phyloP scores from a whole-genome alignment of 2,888 invertebrate genomes.

The Drosophila engyochracea region DNA sequence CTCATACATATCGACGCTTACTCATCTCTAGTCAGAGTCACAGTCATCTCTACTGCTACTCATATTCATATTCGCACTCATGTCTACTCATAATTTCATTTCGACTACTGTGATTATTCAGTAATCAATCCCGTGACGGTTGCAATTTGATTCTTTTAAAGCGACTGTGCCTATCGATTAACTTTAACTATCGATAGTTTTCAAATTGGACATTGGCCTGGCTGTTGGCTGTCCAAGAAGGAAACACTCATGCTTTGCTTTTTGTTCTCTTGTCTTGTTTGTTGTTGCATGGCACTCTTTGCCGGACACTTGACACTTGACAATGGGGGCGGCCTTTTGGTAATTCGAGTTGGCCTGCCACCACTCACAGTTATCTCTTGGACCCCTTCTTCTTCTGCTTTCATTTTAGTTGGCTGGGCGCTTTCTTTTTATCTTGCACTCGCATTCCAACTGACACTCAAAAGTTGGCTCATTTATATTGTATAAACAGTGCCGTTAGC shows the following conservation, averaged over 20 bases:
- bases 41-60: background rate
- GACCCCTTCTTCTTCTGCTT: background rate
- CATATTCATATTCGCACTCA: background rate
- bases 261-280: background rate
- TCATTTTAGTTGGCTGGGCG: background rate
- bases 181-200: conserved; percentile 8
- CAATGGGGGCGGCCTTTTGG: conserved; percentile 17
- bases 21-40: background rate
- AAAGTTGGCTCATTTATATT: conserved; percentile 75
- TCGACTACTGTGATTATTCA: background rate
- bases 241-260: background rate
- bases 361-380: background rate
- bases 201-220: conserved; percentile 36
- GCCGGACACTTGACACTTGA: conserved; percentile 16
- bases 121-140: background rate
- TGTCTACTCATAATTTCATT: too few relatives aligned
- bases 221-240: conserved; percentile 39
- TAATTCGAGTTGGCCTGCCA: conserved; percentile 56
- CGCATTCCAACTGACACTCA: conserved; percentile 43
- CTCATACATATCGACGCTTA: background rate
- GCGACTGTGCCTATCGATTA: background rate
- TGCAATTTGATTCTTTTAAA: background rate
- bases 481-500: conserved; percentile 69
- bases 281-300: background rate
- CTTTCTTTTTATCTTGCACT: conserved; percentile 38